phyloP scores from a whole-genome alignment of 2,797 vertebrate species.

The Okamejei kenojei region DNA sequence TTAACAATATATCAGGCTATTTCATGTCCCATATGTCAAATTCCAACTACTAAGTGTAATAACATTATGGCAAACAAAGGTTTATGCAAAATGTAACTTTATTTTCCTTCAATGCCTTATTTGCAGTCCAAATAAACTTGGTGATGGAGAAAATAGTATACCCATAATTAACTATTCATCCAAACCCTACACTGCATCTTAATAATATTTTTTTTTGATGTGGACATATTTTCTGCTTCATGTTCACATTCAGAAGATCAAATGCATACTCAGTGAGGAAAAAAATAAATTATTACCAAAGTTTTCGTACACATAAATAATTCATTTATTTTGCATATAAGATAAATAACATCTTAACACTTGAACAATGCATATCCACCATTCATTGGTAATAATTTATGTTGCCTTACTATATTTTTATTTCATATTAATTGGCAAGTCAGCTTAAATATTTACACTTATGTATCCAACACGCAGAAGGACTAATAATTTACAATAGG shows the following conservation, averaged over 20 bases:
- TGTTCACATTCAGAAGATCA: background rate
- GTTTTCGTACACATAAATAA: background rate
- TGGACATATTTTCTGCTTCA: background rate
- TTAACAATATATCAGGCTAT: background rate
- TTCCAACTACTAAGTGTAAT: background rate
- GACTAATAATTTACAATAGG: background rate
- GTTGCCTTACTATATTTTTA: background rate
- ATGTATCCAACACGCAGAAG: background rate
- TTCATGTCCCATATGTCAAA: background rate
- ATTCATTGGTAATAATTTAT: constrained; percentile 1
- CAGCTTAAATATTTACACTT: background rate
- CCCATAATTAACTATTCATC: background rate
- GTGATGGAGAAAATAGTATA: background rate
- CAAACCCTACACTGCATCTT: background rate
- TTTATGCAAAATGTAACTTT: background rate
- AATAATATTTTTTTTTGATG: background rate
- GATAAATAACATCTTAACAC: background rate
- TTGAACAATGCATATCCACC: background rate
- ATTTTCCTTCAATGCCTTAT: background rate
- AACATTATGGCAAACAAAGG: too few relatives aligned
- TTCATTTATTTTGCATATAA: background rate
- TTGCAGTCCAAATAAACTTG: background rate
- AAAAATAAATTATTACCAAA: constrained; percentile 9
- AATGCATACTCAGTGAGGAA: background rate
- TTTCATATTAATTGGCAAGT: background rate